Evolutionary conservation across 2,888 invertebrate species (phyloP).

Genomic region (Brassicogethes aeneus): DNA sequence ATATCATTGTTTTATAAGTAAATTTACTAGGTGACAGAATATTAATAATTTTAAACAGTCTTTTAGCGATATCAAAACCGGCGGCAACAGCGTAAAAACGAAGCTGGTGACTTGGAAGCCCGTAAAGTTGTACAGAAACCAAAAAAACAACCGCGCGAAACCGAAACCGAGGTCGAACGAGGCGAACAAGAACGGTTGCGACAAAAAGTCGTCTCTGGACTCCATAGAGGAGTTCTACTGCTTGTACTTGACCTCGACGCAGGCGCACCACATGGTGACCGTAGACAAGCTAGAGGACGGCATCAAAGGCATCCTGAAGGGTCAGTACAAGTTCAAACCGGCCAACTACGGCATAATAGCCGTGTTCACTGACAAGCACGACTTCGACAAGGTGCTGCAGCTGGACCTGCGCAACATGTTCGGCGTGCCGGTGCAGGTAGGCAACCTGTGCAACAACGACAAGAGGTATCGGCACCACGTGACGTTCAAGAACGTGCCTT

Average conservation of each 20-base stretch:
- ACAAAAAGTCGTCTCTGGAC: background rate
- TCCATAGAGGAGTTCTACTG: constrained; percentile 1
- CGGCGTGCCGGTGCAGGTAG: constrained; percentile 40
- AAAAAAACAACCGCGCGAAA: too few species aligned
- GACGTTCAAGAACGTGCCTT: constrained; percentile 42
- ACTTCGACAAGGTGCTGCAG: constrained; percentile 38
- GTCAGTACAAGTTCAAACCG: constrained; percentile 16
- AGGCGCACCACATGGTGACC: constrained; percentile 11
- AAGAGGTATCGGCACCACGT: constrained; percentile 36
- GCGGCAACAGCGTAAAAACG: too few species aligned
- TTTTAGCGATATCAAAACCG: too few species aligned
- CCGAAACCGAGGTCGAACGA: too few species aligned
- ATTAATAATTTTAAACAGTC: too few species aligned
- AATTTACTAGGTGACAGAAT: too few species aligned
- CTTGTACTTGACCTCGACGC: constrained; percentile 17
- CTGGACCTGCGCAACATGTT: constrained; percentile 38
- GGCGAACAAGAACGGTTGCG: too few species aligned
- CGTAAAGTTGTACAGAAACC: too few species aligned
- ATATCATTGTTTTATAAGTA: too few species aligned
- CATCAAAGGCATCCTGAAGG: constrained; percentile 15
- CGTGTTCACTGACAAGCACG: constrained; percentile 36
- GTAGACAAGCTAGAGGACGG: constrained; percentile 14
- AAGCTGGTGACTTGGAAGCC: too few species aligned
- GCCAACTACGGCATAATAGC: constrained; percentile 38
- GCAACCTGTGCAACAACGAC: constrained; percentile 38